A percentile compares a stretch with the other conserved stretches of the same genome.
phyloP scores from a whole-genome alignment of 2,113 vertebrate species.

The Lampris incognitus region DNA sequence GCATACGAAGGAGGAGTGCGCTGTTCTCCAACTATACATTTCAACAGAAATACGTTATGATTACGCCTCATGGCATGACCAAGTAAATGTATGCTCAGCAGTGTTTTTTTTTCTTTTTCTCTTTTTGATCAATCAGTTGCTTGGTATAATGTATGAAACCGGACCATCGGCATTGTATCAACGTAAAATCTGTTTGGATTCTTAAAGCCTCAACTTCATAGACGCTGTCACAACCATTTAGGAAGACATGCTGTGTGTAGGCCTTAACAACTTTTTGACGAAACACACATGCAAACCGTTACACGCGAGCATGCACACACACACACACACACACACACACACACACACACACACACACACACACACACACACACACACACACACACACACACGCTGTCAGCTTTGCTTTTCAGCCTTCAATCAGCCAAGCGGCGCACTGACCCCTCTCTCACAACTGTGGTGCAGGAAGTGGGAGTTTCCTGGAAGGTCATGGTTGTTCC shows the following conservation, averaged over 20 bases:
- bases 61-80: not conserved
- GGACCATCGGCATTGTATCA: not conserved
- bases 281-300: conserved; percentile 27
- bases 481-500: conserved; percentile 72
- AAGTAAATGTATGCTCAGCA: not conserved
- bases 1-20: conserved; percentile 13
- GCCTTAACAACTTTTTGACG: conserved; percentile 27
- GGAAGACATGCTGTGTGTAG: conserved; percentile 2
- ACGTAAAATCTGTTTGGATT: not conserved
- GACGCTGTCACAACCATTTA: conserved; percentile 17
- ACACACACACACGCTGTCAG: conserved; percentile 48
- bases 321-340: conserved; percentile 13
- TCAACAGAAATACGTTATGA: conserved; percentile 2
- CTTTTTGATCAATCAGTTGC: no score
- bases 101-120: no score
- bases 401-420: conserved; percentile 56
- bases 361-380: conserved; percentile 26
- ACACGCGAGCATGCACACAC: not conserved
- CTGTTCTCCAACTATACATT: conserved; percentile 15
- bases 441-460: conserved; percentile 41
- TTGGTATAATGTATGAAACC: not conserved
- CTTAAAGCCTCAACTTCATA: not conserved
- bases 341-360: conserved; percentile 15
- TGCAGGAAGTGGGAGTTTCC: conserved; percentile 76
- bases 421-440: conserved; percentile 47